phyloP scores from a whole-genome alignment of 2,797 vertebrate species.

The Melanotaenia boesemani region DNA sequence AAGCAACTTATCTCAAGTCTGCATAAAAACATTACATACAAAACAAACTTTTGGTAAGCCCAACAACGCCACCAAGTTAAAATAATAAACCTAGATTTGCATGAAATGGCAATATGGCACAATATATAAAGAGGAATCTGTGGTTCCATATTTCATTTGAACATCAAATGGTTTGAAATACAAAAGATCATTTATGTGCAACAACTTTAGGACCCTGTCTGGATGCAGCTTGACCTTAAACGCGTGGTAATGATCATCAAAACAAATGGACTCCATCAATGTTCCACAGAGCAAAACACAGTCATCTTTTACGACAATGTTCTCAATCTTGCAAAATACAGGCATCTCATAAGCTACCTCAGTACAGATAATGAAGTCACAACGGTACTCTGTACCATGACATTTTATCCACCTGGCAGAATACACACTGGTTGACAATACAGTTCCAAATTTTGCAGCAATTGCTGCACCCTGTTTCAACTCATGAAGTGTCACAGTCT shows the following conservation, averaged over 20 bases:
- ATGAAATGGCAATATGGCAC: not conserved
- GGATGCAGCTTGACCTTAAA: conserved; percentile 15
- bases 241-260: conserved; percentile 4
- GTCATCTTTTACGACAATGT: not conserved
- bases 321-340: conserved; percentile 5
- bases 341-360: conserved; percentile 5
- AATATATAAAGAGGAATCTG: not conserved
- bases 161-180: conserved; percentile 1
- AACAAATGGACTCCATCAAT: conserved; percentile 17
- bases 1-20: no score
- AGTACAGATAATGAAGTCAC: not conserved
- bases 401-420: conserved; percentile 12
- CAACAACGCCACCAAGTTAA: no score
- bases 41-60: no score
- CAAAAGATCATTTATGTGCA: not conserved
- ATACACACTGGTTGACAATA: conserved; percentile 17
- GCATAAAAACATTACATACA: no score
- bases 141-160: not conserved
- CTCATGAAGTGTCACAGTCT: conserved; percentile 2
- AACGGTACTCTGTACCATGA: not conserved
- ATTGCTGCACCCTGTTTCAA: not conserved
- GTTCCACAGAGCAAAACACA: conserved; percentile 3
- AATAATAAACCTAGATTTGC: not conserved
- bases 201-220: not conserved
- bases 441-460: not conserved